Evolutionary conservation across 2,888 invertebrate species (phyloP).

Genomic region (Lepeophtheirus nordmannii): DNA sequence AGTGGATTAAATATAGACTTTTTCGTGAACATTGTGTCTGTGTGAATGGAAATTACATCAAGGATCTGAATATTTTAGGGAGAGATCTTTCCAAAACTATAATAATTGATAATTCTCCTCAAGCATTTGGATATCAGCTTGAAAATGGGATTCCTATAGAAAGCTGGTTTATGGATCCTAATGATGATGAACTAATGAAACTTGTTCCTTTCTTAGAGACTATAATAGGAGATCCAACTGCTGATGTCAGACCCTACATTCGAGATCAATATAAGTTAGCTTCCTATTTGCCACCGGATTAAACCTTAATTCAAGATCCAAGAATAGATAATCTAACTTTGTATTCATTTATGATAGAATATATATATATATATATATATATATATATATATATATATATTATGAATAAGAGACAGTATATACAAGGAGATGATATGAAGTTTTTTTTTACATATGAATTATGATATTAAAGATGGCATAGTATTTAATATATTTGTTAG

Average conservation of each 20-base stretch:
- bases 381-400: too few species aligned
- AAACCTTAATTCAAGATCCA: constrained; percentile 35
- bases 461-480: too few species aligned
- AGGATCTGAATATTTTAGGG: constrained; percentile 80
- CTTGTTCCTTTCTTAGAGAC: constrained; percentile 72
- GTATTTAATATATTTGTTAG: too few species aligned
- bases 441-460: too few species aligned
- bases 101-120: constrained; percentile 73
- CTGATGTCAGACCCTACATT: constrained; percentile 81
- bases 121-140: constrained; percentile 83
- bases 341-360: too few species aligned
- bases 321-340: not conserved
- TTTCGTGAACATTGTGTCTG: constrained; percentile 91
- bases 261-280: constrained; percentile 75
- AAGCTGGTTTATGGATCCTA: constrained; percentile 85
- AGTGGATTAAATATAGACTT: constrained; percentile 72
- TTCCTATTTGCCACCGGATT: constrained; percentile 60
- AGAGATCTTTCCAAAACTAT: constrained; percentile 74
- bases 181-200: constrained; percentile 74
- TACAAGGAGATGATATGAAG: too few species aligned
- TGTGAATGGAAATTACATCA: constrained; percentile 89
- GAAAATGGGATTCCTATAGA: constrained; percentile 94
- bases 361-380: too few species aligned
- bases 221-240: constrained; percentile 45
- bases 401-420: too few species aligned